These are phyloP conservation scores for Therioaphis trifolii DNA, from an alignment of 2,888 invertebrate species.

Conservation along the genomic window DNA sequence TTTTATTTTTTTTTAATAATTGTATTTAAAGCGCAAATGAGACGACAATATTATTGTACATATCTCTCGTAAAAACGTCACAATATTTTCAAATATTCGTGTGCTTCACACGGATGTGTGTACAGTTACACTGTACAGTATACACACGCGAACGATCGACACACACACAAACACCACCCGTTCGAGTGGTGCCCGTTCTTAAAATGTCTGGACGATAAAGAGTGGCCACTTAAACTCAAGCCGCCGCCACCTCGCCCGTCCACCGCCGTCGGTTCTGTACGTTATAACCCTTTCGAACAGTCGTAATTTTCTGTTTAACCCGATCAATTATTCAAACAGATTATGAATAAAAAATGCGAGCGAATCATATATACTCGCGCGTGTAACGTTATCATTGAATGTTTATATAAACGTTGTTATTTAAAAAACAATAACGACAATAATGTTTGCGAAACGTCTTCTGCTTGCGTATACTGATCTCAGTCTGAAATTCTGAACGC, in stretches of 20 bases:
- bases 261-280: neutral
- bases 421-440: no score
- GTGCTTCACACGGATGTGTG: no score
- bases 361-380: no score
- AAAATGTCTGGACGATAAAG: neutral
- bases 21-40: neutral
- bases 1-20: neutral
- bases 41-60: neutral
- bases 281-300: neutral
- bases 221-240: slow-evolving; percentile 26
- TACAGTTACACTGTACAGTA: no score
- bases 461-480: no score
- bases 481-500: no score
- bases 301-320: neutral
- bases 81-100: neutral
- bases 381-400: no score
- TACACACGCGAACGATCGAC: neutral
- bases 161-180: neutral
- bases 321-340: neutral
- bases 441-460: no score
- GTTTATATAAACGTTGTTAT: no score
- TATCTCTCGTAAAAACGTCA: neutral
- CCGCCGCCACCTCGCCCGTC: no score
- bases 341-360: no score
- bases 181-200: neutral